A percentile compares a stretch with the other conserved stretches of the same genome.
These are phyloP conservation scores for Aspiorhynchus laticeps DNA, from an alignment of 2,113 vertebrate species.

Conservation along the genomic window DNA sequence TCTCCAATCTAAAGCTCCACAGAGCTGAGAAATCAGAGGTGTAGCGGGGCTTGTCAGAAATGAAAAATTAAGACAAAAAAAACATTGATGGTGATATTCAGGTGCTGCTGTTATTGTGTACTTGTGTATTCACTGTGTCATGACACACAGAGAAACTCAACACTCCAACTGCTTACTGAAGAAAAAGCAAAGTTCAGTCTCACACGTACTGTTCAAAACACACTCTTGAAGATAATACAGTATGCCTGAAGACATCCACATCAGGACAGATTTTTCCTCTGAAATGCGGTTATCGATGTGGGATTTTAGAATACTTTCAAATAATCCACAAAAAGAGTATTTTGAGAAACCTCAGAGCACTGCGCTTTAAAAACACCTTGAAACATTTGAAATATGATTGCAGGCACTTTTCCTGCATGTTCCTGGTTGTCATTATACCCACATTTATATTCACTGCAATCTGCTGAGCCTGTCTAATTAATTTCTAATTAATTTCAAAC, in stretches of 20 bases:
- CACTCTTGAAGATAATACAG: conserved; percentile 5
- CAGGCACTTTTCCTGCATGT: not conserved
- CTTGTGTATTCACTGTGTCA: not conserved
- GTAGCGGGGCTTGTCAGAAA: conserved; percentile 13
- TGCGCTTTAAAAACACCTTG: not conserved
- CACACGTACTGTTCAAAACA: conserved; percentile 2
- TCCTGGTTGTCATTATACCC: not conserved
- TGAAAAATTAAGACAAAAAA: not conserved
- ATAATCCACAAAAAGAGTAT: conserved; percentile 8
- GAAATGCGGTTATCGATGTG: conserved; percentile 8
- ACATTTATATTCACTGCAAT: conserved; percentile 21
- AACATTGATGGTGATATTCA: not conserved
- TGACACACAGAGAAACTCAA: not conserved
- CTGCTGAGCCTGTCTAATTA: conserved; percentile 7
- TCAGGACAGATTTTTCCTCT: not conserved
- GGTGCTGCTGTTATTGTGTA: not conserved
- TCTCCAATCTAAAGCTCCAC: conserved; percentile 20
- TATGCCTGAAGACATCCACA: not conserved
- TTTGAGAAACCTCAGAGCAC: not conserved
- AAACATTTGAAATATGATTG: not conserved
- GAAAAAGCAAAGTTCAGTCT: not conserved
- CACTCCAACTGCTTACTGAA: not conserved
- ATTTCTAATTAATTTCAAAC: conserved; percentile 11
- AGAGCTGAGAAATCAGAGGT: conserved; percentile 23
- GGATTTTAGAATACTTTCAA: not conserved